A percentile compares a stretch with the other conserved stretches of the same genome.
phyloP scores from a whole-genome alignment of 1,140 invertebrate species.

The Philopotamus ludificatus region DNA sequence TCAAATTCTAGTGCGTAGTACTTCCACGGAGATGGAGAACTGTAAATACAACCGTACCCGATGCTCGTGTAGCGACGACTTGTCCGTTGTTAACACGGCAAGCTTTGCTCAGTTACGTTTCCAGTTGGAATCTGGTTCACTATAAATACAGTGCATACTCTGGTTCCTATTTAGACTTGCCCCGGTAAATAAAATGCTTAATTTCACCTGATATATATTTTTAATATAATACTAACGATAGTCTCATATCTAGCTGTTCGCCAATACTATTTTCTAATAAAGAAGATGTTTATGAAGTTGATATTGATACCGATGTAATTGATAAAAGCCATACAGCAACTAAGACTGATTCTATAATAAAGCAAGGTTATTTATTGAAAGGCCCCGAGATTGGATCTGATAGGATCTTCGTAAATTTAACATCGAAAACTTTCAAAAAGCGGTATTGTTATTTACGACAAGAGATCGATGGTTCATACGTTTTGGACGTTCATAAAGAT shows the following conservation, averaged over 20 bases:
- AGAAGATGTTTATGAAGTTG: slow-evolving; percentile 84
- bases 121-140: slow-evolving; percentile 83
- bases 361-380: slow-evolving; percentile 87
- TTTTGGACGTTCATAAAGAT: slow-evolving; percentile 90
- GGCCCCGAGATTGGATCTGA: slow-evolving; percentile 83
- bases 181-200: slow-evolving; percentile 61
- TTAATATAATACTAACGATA: background rate
- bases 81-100: slow-evolving; percentile 79
- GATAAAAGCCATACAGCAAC: slow-evolving; percentile 69
- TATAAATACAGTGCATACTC: slow-evolving; percentile 87
- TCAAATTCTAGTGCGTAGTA: slow-evolving; percentile 68
- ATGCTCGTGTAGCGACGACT: slow-evolving; percentile 52
- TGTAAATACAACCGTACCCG: slow-evolving; percentile 69
- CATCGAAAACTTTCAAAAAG: slow-evolving; percentile 87
- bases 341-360: slow-evolving; percentile 73
- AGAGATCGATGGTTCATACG: slow-evolving; percentile 87
- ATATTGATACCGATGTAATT: slow-evolving; percentile 79
- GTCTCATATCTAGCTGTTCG: slow-evolving; percentile 52
- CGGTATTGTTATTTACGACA: slow-evolving; percentile 85
- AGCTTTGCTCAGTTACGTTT: slow-evolving; percentile 82
- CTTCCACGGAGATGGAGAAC: slow-evolving; percentile 76
- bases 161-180: slow-evolving; percentile 79
- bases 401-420: slow-evolving; percentile 81
- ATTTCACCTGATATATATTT: background rate
- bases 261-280: slow-evolving; percentile 65